Percentiles rank a stretch among this genome's conserved stretches.
Evolutionary conservation across 2,113 vertebrate genomes (phyloP).

Genomic region (Hymenochirus boettgeri): DNA sequence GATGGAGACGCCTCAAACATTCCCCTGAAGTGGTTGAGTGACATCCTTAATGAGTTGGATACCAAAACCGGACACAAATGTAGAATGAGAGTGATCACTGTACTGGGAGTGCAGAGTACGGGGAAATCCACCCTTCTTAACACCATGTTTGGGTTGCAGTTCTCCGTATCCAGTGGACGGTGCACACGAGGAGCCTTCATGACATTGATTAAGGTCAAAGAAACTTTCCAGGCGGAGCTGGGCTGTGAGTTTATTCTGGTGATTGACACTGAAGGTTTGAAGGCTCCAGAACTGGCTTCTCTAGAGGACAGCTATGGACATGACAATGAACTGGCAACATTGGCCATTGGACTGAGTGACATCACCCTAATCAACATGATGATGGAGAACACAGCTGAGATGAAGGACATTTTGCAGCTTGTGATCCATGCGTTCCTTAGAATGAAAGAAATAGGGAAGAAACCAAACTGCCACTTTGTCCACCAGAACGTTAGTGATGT

Average conservation of each 20-base stretch:
- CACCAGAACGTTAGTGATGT: conserved; percentile 68
- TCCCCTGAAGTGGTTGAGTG: conserved; percentile 67
- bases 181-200: conserved; percentile 64
- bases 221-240: conserved; percentile 58
- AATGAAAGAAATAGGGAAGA: conserved; percentile 58
- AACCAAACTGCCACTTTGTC: conserved; percentile 68
- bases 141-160: conserved; percentile 71
- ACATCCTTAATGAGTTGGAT: conserved; percentile 57
- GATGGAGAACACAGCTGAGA: conserved; percentile 46
- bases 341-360: conserved; percentile 68
- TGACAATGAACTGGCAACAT: conserved; percentile 62
- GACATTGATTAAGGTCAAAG: conserved; percentile 54
- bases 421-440: conserved; percentile 68
- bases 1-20: conserved; percentile 69
- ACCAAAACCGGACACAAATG: conserved; percentile 53
- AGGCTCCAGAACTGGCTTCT: conserved; percentile 43
- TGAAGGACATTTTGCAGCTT: conserved; percentile 60
- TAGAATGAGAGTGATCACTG: conserved; percentile 62
- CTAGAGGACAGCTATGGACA: conserved; percentile 60
- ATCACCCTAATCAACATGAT: conserved; percentile 67
- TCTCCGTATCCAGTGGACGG: conserved; percentile 54
- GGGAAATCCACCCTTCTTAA: conserved; percentile 74
- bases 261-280: conserved; percentile 64
- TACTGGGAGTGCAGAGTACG: conserved; percentile 70
- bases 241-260: conserved; percentile 69